Evolutionary conservation across 2,113 vertebrate species (phyloP), one percentile per base, ranked within the genome.

Genomic region (Nipponia nippon): DNA sequence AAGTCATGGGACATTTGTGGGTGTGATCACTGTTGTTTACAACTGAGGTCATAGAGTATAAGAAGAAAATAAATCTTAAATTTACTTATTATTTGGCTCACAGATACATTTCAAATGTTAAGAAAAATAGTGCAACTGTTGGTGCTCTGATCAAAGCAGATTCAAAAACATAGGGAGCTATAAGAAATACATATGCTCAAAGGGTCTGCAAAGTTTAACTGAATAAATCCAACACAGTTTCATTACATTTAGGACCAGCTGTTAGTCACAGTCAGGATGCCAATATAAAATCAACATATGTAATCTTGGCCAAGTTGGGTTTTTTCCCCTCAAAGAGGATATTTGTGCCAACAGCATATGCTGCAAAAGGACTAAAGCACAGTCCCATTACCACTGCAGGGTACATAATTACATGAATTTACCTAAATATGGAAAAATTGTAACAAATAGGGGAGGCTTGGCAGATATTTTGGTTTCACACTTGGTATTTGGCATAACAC

Each of bases 401-500:
- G 98, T 98, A 98, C 97, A 89, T 98, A 98, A 98, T 98, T 98
- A 97, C 93, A 93, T 97, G 96, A 97, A 97, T 98, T 98, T 98
- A 98, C 98, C 98, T 98, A 98, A 98, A 98, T 98, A 98, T 98
- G 98, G 98, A 97, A 98, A 99, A 98, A 98, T 98, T 98, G 98
- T 98, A 98, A 97, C 98, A 98, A 98, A 98, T 97, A 98, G 94
- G 98, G 98, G 98, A 98, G 79, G 87, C 94, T 98, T 98, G 98
- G 98, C 98, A 98, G 98, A 96, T 98, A 98, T 98, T 98, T 98
- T 93, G 65, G 97, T 97, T 98, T 98, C 98, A 98, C 98, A 97
- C 99, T 99, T 98, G 97, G 97, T 98, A 96, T 98, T 96, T 98
- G 98, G 98, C 97, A 98, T 95, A 32, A 95, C 83, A 81, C 20